phyloP scores from a whole-genome alignment of 2,113 vertebrate species.

The Etheostoma spectabile region DNA sequence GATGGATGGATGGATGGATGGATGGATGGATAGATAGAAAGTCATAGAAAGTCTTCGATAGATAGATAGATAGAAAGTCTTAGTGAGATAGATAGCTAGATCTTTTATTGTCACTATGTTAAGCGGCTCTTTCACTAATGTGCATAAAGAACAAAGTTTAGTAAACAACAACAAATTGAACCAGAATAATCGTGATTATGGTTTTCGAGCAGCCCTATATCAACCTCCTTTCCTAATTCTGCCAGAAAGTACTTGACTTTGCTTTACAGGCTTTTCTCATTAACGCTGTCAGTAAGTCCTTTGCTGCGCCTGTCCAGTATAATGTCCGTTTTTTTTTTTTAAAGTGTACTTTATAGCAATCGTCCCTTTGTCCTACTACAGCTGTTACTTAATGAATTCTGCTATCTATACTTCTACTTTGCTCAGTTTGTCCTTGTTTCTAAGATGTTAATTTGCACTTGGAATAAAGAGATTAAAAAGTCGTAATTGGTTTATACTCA shows the following conservation, averaged over 20 bases:
- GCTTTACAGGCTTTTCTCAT: conserved; percentile 20
- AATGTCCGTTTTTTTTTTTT: not conserved
- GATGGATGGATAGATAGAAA: no score
- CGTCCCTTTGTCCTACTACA: conserved; percentile 28
- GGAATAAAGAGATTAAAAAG: conserved; percentile 47
- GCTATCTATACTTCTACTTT: conserved; percentile 14
- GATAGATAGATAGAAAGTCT: no score
- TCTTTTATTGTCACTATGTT: no score
- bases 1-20: no score
- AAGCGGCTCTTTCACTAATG: no score
- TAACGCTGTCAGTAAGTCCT: not conserved
- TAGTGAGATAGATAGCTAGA: no score
- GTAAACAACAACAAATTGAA: no score
- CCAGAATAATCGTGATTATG: no score
- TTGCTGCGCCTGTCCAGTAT: not conserved
- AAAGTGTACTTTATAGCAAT: not conserved
- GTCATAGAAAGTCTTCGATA: no score
- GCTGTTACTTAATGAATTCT: conserved; percentile 36
- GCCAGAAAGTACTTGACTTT: not conserved
- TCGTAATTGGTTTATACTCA: conserved; percentile 58
- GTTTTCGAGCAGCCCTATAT: no score
- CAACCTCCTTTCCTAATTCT: not conserved
- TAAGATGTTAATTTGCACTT: conserved; percentile 52
- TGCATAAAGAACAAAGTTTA: no score
- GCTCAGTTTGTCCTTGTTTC: conserved; percentile 22